phyloP scores from a whole-genome alignment of 2,113 vertebrate genomes.

The Calyptomena viridis region DNA sequence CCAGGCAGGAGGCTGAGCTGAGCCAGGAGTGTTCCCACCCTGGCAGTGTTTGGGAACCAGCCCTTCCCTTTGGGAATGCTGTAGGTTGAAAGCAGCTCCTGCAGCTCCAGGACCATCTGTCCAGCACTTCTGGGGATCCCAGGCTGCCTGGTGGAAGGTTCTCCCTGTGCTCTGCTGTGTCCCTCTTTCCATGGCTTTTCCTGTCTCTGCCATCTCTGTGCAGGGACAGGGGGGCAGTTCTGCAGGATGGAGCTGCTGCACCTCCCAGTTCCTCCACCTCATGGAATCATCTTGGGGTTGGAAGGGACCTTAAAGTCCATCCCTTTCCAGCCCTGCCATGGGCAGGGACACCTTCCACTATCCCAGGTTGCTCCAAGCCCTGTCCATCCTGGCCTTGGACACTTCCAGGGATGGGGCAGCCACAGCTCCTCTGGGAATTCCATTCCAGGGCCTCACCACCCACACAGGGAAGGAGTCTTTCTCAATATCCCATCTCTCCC shows the following conservation, averaged over 20 bases:
- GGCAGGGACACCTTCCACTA: background rate
- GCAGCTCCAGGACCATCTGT: background rate
- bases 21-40: background rate
- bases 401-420: background rate
- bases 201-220: accelerated
- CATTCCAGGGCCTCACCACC: accelerated
- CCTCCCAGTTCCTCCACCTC: background rate
- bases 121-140: accelerated
- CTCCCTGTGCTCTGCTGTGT: background rate
- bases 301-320: background rate
- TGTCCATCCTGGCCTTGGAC: background rate
- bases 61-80: background rate
- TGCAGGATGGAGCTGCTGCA: background rate
- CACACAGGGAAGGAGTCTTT: background rate
- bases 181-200: background rate
- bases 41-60: too few relatives aligned
- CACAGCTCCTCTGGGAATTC: background rate
- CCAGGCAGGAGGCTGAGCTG: too few relatives aligned
- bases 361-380: background rate
- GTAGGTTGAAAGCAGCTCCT: background rate
- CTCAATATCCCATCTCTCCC: background rate
- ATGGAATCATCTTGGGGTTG: background rate
- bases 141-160: background rate
- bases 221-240: background rate
- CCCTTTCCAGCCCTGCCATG: background rate